Conservation (phyloP, 2,113 vertebrate genomes). For the Bungarus multicinctus region DNA sequence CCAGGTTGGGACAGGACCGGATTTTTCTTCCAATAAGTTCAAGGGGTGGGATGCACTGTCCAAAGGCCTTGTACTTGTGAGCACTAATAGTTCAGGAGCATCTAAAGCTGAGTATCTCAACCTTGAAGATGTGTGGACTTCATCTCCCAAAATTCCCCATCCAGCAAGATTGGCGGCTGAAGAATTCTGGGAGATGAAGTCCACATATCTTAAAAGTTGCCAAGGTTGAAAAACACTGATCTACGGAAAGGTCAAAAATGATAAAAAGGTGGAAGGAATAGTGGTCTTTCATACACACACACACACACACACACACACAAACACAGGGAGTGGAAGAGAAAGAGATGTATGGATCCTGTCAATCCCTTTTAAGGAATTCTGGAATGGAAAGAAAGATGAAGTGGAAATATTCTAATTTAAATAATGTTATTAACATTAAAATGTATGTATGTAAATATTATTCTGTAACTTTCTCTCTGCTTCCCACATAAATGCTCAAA, state of each 20-base stretch:
- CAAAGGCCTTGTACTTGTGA: background rate
- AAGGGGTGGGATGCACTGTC: background rate
- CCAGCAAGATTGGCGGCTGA: background rate
- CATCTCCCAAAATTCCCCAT: background rate
- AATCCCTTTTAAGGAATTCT: background rate
- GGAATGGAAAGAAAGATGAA: background rate
- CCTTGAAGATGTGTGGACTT: background rate
- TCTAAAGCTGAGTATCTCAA: background rate
- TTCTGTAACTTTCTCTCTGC: background rate
- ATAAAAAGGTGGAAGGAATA: background rate
- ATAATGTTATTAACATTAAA: background rate
- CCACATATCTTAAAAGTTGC: background rate
- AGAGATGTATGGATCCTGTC: background rate
- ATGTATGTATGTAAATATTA: background rate
- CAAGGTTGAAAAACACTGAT: background rate
- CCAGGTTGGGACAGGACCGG: too few relatives aligned
- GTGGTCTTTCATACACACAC: background rate
- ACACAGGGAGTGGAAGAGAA: background rate
- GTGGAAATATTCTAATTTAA: background rate
- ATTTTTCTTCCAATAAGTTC: too few relatives aligned
- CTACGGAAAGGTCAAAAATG: background rate
- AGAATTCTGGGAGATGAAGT: background rate
- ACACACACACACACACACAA: too few relatives aligned
- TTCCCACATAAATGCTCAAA: conserved; percentile 2
- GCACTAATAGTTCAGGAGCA: background rate